Evolutionary conservation across 2,888 invertebrate species (phyloP).

Genomic region (Heliconius ismenius): DNA sequence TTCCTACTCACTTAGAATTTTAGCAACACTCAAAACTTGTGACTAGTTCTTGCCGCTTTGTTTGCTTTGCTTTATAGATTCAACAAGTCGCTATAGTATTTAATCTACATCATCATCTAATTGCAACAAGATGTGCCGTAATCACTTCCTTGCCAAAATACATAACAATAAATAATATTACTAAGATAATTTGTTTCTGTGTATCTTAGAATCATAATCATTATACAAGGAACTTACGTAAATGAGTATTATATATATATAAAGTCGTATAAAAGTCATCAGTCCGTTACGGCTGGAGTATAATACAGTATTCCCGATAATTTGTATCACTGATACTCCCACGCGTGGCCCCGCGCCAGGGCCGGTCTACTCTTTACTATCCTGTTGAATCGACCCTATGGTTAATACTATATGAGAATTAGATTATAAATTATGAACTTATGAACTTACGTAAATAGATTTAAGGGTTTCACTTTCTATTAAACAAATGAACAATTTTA

Average conservation of each 20-base stretch:
- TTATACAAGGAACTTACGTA: conserved; percentile 20
- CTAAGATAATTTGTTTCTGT: background rate
- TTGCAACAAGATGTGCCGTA: background rate
- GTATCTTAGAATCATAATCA: background rate
- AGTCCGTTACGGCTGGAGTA: conserved; percentile 35
- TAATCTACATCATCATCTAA: background rate
- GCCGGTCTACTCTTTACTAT: conserved; percentile 12
- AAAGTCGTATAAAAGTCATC: conserved; percentile 32
- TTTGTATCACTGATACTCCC: conserved; percentile 43
- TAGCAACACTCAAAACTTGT: background rate
- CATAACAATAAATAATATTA: conserved; percentile 16
- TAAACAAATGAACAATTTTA: background rate
- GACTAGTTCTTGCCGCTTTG: background rate
- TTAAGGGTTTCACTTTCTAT: background rate
- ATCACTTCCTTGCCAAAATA: conserved; percentile 17
- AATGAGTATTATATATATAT: conserved; percentile 21
- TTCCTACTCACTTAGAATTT: too few species aligned
- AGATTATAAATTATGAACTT: too few species aligned
- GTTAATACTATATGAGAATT: background rate
- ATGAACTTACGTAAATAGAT: too few species aligned
- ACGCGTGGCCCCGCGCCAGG: conserved; percentile 43
- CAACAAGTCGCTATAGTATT: background rate
- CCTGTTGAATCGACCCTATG: background rate
- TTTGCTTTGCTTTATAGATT: background rate
- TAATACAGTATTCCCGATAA: conserved; percentile 42